Base-by-base conservation (phyloP, 2,888 invertebrate genomes). In the Carcina quercana region DNA sequence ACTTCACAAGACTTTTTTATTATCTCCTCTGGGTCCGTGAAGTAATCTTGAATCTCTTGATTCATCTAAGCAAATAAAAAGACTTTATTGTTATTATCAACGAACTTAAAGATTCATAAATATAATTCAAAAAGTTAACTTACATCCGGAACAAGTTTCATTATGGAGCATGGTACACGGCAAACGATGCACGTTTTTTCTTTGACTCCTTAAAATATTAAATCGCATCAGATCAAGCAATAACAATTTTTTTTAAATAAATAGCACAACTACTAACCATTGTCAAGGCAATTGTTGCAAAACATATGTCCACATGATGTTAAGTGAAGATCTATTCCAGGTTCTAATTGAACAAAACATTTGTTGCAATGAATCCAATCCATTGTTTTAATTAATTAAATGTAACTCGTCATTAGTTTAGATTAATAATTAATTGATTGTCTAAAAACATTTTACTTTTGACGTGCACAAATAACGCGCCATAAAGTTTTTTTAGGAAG, bases 301-400 rank as follows among this genome's bases (percentile, higher is more conserved):
- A 79, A 84, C 80, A 85, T 85, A 45, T 85, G 85, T 42, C 85
- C 85, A 50, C 85, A 85, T 69, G 83, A 80, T 55, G 85, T 83
- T 40, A 85, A 64, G 59, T 79, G 73, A 35, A 85, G 59, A 42
- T 69, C 62, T 32, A 73, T 71, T 45, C 76, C 74, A 19, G 78
- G 72, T 55, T 75, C 70, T 50, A 84, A 63, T 40, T 84, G 84
- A 35, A 59, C 53, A 53, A 73, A 83, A 63, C 85, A 85, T 53
- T 79, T 73, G 53, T 85, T 84, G 48, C 84, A 84, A 61, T 83
- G 85, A 52, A 83, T 84, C 84, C 84, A 84, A 64, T 85, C 84
- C 84, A 83, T 85, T 39, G 14, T 51, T 33, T 37, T 47, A 35
- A 32, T 11, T 13, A 17, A 25, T 26, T 21, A 20, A n/a, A 28